These are phyloP conservation scores for Drosophila miranda DNA, from an alignment of 1,140 invertebrate genomes.

Conservation along the genomic window DNA sequence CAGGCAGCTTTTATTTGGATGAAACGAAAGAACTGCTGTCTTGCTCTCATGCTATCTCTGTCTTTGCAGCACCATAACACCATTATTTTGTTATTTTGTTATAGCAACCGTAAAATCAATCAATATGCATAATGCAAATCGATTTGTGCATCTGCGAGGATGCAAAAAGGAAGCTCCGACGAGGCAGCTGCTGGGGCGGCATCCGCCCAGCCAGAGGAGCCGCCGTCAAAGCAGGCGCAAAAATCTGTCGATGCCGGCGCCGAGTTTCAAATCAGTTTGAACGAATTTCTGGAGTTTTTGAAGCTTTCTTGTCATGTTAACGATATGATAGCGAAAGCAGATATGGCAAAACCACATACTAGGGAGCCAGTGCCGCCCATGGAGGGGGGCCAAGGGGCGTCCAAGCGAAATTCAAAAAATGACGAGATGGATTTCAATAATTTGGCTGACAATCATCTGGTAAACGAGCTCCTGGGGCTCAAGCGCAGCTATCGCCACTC, in stretches of 20 bases:
- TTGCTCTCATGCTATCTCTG: no score
- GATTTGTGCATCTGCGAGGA: conserved; percentile 40
- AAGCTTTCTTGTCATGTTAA: conserved; percentile 81
- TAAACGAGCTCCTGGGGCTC: conserved; percentile 59
- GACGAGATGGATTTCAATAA: conserved; percentile 66
- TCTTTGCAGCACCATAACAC: no score
- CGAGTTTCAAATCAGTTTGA: conserved; percentile 76
- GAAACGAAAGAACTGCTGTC: no score
- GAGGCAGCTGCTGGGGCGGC: conserved; percentile 32
- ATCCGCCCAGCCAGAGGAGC: conserved; percentile 38
- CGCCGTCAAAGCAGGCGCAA: neutral
- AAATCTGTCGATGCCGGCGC: conserved; percentile 23
- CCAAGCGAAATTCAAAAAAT: conserved; percentile 55
- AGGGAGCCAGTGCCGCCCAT: conserved; percentile 62
- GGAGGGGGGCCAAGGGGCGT: conserved; percentile 23
- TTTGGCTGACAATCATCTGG: conserved; percentile 64
- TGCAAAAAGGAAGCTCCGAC: conserved; percentile 41
- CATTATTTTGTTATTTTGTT: conserved; percentile 10
- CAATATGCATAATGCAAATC: conserved; percentile 41
- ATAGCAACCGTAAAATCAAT: conserved; percentile 31
- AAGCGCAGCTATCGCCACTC: conserved; percentile 23
- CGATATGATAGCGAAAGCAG: conserved; percentile 74
- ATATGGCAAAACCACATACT: conserved; percentile 54
- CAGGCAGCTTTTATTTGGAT: no score
- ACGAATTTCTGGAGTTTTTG: conserved; percentile 81